Evolutionary conservation across 2,113 vertebrate genomes (phyloP), one percentile per base, ranked within the genome.

Genomic region (Chelonoidis abingdonii): DNA sequence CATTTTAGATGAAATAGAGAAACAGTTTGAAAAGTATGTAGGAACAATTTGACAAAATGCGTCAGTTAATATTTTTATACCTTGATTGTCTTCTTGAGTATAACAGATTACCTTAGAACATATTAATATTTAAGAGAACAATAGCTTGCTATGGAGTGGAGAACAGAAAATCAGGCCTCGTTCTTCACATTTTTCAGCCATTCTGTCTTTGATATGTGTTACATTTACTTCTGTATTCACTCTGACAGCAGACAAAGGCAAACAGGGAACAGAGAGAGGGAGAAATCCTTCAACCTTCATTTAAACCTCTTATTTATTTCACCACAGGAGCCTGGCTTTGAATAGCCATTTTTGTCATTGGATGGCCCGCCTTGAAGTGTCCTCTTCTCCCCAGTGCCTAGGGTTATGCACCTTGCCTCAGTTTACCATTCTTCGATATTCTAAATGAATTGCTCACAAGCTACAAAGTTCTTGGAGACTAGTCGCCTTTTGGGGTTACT

Each of bases 121-220:
- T 50, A 62, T 35, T 47, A 83, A 54, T 25, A 91, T 86, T 41
- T 41, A 41, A 21, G 5, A 35, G 47, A 65, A 84, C 89, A 83
- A 93, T 94, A 91, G 86, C 88, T 19, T 84, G 88, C 85, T 83
- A 88, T 89, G 88, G 83, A 72, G 86, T 85, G 90, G 86, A 86
- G 89, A 89, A 86, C 44, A 83, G 52, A 41, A 25, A 8, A 65
- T 79, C 52, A 22, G n/a, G 13, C 62, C 83, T 82, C n/a, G 91
- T 91, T 86, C 80, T 86, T 90, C 54, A 79, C 44, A 62, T n/a
- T 35, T 89, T 92, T 59, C 76, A 87, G 80, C 87, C 54, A 22
- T 21, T 94, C 75, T 92, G n/a, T 82, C 87, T 84, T 95, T 84
- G 87, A 93, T 94, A 31, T 65, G 2, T 88, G 54, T 92, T 94